A percentile compares a stretch with the other conserved stretches of the same genome.
Conservation (phyloP, 2,797 vertebrate genomes). For the Mallotus villosus region DNA sequence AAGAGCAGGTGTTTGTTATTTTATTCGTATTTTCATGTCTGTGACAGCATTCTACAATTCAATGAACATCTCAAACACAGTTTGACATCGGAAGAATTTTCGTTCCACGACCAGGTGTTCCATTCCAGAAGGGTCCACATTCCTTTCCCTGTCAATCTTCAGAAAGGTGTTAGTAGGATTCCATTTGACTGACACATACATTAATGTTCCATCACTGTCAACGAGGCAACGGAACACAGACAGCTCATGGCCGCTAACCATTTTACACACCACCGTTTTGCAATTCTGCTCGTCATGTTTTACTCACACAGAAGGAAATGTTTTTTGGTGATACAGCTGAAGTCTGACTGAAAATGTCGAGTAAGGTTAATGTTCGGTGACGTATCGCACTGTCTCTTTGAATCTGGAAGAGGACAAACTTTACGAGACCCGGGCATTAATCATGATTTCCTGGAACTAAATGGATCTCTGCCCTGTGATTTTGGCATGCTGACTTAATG, state of each 20-base stretch:
- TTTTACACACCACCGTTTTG: neutral
- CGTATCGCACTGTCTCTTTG: neutral
- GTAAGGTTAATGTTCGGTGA: neutral
- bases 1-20: neutral
- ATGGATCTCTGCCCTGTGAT: neutral
- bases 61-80: no score
- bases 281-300: neutral
- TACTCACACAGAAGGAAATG: no score
- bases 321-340: no score
- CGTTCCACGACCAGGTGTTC: neutral
- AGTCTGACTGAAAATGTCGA: neutral
- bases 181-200: conserved; percentile 3
- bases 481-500: no score
- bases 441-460: neutral
- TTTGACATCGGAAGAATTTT: no score
- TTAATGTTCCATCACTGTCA: conserved; percentile 34
- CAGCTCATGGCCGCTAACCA: neutral
- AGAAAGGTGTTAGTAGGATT: conserved; percentile 14
- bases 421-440: neutral
- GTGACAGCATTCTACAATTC: no score
- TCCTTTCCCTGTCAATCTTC: neutral
- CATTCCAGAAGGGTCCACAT: neutral
- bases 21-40: no score
- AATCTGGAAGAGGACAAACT: no score
- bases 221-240: neutral